Evolutionary conservation across 2,797 vertebrate genomes (phyloP).

Genomic region (Scyliorhinus canicula): DNA sequence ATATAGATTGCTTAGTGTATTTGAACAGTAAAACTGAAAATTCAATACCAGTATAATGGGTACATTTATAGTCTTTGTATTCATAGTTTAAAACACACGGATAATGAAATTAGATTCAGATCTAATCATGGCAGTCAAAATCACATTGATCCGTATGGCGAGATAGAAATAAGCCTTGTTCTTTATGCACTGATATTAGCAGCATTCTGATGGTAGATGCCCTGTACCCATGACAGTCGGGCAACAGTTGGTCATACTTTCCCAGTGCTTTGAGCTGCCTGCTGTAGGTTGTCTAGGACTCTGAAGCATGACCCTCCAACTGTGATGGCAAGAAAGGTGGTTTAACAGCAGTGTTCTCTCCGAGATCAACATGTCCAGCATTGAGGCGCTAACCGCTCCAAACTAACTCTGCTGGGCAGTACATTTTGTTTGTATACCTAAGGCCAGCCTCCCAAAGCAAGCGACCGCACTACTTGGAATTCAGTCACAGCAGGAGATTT

Average conservation of each 20-base stretch:
- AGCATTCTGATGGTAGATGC: not conserved
- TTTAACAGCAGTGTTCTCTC: not conserved
- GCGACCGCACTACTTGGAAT: not conserved
- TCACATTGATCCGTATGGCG: not conserved
- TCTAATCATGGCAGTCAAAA: not conserved
- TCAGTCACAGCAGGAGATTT: not conserved
- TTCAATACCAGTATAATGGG: slow-evolving; percentile 8
- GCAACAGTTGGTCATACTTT: not conserved
- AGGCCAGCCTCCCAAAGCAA: too few species aligned
- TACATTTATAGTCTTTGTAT: slow-evolving; percentile 30
- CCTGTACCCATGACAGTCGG: not conserved
- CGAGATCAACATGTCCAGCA: not conserved
- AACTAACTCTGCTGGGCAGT: not conserved
- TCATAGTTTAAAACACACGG: not conserved
- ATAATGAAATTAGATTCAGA: not conserved
- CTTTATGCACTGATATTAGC: not conserved
- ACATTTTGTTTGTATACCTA: too few species aligned
- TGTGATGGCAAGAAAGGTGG: not conserved
- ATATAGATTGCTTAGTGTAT: slow-evolving; percentile 33
- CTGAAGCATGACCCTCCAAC: too few species aligned
- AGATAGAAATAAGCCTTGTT: not conserved
- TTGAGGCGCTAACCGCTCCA: not conserved
- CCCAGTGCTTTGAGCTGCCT: not conserved
- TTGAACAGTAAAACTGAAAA: slow-evolving; percentile 22
- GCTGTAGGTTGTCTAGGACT: not conserved